A percentile compares a stretch with the other conserved stretches of the same genome.
Evolutionary conservation across 2,113 vertebrate species (phyloP).

Genomic region (Mormyrus iriodes): DNA sequence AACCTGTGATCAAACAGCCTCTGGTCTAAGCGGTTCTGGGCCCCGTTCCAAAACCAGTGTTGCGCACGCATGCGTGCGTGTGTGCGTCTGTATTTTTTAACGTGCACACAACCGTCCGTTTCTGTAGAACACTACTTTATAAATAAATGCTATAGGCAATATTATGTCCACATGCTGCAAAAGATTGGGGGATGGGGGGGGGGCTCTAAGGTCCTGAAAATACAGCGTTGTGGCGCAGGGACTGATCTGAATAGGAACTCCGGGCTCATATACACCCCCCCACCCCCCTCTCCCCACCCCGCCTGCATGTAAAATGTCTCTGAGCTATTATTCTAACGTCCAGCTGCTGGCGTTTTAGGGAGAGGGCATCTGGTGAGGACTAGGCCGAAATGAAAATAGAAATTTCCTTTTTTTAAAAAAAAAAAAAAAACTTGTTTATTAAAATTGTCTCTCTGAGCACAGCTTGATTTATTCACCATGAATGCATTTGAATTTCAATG

Average conservation of each 20-base stretch:
- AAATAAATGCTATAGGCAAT: not conserved
- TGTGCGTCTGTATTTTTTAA: not conserved
- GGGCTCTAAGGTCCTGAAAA: not conserved
- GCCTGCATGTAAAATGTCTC: constrained; percentile 37
- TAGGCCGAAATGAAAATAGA: constrained; percentile 40
- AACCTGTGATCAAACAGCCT: constrained; percentile 14
- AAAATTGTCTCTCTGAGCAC: constrained; percentile 45
- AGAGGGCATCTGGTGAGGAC: constrained; percentile 42
- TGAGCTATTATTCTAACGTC: constrained; percentile 47
- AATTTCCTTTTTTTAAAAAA: constrained; percentile 27
- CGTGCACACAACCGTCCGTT: not conserved
- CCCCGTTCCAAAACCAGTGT: not conserved
- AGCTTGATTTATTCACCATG: constrained; percentile 44
- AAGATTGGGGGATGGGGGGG: constrained; percentile 18
- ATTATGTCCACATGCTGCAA: not conserved
- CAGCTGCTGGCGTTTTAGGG: constrained; percentile 49
- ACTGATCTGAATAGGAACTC: constrained; percentile 35
- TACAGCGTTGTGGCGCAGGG: constrained; percentile 14
- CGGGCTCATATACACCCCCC: constrained; percentile 15
- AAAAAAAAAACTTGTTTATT: constrained; percentile 48
- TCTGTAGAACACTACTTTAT: not conserved
- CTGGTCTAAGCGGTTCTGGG: constrained; percentile 7
- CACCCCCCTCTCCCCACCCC: not conserved
- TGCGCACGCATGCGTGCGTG: not conserved
- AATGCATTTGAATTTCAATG: constrained; percentile 53